phyloP scores from a whole-genome alignment of 2,888 invertebrate species.

The Eudasyphora cyanicolor region DNA sequence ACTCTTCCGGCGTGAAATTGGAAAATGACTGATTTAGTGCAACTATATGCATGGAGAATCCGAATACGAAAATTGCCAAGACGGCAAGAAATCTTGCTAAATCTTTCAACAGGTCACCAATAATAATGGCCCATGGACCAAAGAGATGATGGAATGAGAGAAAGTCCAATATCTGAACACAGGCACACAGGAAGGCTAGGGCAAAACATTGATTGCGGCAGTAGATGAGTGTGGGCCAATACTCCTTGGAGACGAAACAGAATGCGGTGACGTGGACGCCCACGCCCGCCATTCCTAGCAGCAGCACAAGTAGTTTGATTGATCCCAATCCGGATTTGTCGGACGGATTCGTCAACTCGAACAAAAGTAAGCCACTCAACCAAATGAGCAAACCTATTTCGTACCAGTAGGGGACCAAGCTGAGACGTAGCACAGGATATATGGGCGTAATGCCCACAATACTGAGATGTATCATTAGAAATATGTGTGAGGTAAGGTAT shows the following conservation, averaged over 20 bases:
- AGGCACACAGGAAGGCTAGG: slow-evolving; percentile 95
- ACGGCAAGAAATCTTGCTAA: slow-evolving; percentile 98
- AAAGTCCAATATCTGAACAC: slow-evolving; percentile 98
- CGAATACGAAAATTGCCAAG: slow-evolving; percentile 97
- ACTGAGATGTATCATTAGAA: slow-evolving; percentile 95
- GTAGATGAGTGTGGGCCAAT: slow-evolving; percentile 94
- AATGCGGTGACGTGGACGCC: slow-evolving; percentile 92
- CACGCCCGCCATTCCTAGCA: slow-evolving; percentile 94
- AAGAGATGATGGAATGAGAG: slow-evolving; percentile 99
- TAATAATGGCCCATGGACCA: slow-evolving; percentile 99
- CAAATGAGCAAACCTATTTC: slow-evolving; percentile 97
- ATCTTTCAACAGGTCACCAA: slow-evolving; percentile 96
- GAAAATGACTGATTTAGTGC: slow-evolving; percentile 97
- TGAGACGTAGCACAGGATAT: slow-evolving; percentile 89
- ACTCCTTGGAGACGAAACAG: slow-evolving; percentile 84
- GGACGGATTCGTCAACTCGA: slow-evolving; percentile 98
- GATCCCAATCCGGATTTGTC: slow-evolving; percentile 98
- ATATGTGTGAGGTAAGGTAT: slow-evolving; percentile 98
- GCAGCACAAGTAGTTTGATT: slow-evolving; percentile 92
- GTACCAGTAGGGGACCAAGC: slow-evolving; percentile 94
- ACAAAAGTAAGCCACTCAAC: slow-evolving; percentile 95
- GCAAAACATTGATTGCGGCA: slow-evolving; percentile 98
- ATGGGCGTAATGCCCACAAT: slow-evolving; percentile 94
- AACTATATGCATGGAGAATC: slow-evolving; percentile 98
- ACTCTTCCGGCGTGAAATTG: slow-evolving; percentile 84